Percentiles rank a stretch among this genome's conserved stretches.
These are phyloP conservation scores for Drosophila neoperkinsi DNA, from an alignment of 2,888 invertebrate genomes.

Conservation along the genomic window DNA sequence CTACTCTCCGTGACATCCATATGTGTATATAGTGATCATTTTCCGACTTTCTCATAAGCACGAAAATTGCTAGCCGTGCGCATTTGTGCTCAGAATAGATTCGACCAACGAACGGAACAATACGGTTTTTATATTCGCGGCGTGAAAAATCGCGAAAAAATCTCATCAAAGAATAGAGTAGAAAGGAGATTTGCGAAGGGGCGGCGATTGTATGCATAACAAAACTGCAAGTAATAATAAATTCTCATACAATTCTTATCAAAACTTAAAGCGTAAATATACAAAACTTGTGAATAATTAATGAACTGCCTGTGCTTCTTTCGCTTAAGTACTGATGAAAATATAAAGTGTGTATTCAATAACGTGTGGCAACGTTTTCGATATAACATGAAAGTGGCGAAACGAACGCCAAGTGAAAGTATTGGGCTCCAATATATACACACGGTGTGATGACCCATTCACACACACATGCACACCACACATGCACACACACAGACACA, in stretches of 20 bases:
- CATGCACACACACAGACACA: conserved; percentile 10
- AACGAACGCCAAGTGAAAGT: conserved; percentile 74
- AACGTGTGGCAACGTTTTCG: conserved; percentile 58
- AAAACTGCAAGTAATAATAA: conserved; percentile 75
- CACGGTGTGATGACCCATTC: conserved; percentile 33
- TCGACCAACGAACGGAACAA: conserved; percentile 69
- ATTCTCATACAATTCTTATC: conserved; percentile 44
- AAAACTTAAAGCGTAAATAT: conserved; percentile 29
- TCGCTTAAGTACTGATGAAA: conserved; percentile 15
- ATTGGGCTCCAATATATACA: conserved; percentile 62
- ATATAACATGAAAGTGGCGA: conserved; percentile 69
- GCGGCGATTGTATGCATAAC: conserved; percentile 52
- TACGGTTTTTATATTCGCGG: conserved; percentile 53
- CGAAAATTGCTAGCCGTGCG: conserved; percentile 51
- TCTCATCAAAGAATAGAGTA: conserved; percentile 27
- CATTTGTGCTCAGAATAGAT: conserved; percentile 71
- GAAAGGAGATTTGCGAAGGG: conserved; percentile 37
- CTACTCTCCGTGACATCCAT: conserved; percentile 30
- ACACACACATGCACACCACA: conserved; percentile 16
- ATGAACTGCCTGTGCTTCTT: neutral
- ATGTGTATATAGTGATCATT: conserved; percentile 28
- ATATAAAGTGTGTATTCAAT: conserved; percentile 68
- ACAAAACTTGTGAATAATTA: conserved; percentile 19
- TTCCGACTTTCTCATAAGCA: conserved; percentile 52
- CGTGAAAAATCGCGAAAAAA: conserved; percentile 62